Base-by-base conservation (phyloP, 2,113 vertebrate genomes). In the Sinosuthora webbiana region DNA sequence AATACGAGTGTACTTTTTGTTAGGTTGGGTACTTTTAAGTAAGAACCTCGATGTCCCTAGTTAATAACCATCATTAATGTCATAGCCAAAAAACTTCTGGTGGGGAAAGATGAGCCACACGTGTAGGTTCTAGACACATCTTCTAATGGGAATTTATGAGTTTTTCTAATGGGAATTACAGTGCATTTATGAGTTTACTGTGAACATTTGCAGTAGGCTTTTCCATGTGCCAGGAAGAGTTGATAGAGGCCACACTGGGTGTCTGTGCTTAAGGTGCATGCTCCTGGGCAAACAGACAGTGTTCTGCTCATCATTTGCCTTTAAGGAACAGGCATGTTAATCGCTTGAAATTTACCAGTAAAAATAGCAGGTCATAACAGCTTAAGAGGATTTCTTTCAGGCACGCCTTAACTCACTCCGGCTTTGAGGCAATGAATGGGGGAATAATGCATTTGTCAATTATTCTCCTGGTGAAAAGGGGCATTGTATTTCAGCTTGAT, bases 381-480 rank as follows among this genome's bases (percentile, higher is more conserved):
- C 53, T 65, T 56, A 73, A 84, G 91, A 90, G 86, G 83, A 83
- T 94, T 94, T 87, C 20, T 78, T 85, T 67, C 42, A 56, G 71
- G 52, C 85, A 15, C 1, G 4, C 70, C 85, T 95, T 89, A 85
- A 95, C 71, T 90, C n/a, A n/a, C 85, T 83, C 47, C 57, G 64
- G 79, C 83, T 86, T 68, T 49, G 83, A 56, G 69, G 60, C 79
- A 67, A 18, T 30, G 79, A 63, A 55, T 33, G 77, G 83, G 82
- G 85, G 89, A 90, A 90, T 88, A 63, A 84, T 31, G 24, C 60
- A 10, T 96, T 96, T 96, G 87, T 93, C 64, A 42, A 28, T 93
- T 94, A 83, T 95, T 90, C 62, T 49, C 47, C 74, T 69, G 24
- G 25, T 92, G 80, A 95, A 95, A 96, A 86, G 71, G 30, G 17